These are phyloP conservation scores for Phania funesta DNA, from an alignment of 2,888 invertebrate species.

Conservation along the genomic window DNA sequence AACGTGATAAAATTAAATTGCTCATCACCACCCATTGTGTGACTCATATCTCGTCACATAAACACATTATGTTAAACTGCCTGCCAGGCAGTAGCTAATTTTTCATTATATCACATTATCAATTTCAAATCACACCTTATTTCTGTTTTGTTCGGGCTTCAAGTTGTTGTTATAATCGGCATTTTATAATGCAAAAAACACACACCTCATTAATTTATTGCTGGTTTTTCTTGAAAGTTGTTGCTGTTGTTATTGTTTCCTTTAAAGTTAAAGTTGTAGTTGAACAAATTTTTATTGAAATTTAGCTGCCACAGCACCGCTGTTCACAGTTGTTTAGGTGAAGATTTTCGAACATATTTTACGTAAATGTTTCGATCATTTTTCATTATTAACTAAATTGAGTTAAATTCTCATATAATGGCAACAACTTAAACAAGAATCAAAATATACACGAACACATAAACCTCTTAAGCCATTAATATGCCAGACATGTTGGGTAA, in stretches of 20 bases:
- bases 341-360: not conserved
- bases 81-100: conserved; percentile 27
- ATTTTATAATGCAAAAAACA: conserved; percentile 42
- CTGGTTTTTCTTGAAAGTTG: not conserved
- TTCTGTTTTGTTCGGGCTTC: conserved; percentile 5
- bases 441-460: not conserved
- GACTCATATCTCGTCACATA: conserved; percentile 16
- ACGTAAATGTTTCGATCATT: conserved; percentile 30
- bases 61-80: conserved; percentile 21
- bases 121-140: conserved; percentile 59
- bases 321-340: not conserved
- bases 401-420: conserved; percentile 57
- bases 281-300: conserved; percentile 12
- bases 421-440: conserved; percentile 17
- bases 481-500: conserved; percentile 57
- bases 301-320: not conserved
- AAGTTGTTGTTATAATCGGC: conserved; percentile 9
- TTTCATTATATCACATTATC: conserved; percentile 60
- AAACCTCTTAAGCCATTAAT: conserved; percentile 27
- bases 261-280: not conserved
- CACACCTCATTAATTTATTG: conserved; percentile 47
- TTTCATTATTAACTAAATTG: conserved; percentile 60
- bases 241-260: not conserved
- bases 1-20: not conserved
- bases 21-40: not conserved